Evolutionary conservation across 2,113 vertebrate species (phyloP).

Genomic region (Pungitius pungitius): DNA sequence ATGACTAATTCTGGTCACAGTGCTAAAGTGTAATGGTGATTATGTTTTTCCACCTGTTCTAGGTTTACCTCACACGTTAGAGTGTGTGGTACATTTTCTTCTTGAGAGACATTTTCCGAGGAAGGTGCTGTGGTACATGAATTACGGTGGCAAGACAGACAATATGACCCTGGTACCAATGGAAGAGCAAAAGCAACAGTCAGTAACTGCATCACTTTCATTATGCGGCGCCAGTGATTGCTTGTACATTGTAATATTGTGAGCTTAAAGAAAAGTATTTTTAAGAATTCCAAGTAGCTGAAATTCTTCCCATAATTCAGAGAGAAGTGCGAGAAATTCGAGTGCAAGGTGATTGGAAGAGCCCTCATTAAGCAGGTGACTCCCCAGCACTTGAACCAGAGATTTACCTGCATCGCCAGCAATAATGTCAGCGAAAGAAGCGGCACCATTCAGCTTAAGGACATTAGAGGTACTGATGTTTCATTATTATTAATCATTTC

Average conservation of each 20-base stretch:
- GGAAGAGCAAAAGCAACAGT: constrained; percentile 14
- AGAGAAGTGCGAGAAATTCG: background rate
- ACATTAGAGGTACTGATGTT: constrained; percentile 49
- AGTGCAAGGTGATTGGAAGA: constrained; percentile 34
- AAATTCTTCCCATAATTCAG: constrained; percentile 37
- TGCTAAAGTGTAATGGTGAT: background rate
- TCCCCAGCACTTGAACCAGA: constrained; percentile 73
- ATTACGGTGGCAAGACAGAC: constrained; percentile 42
- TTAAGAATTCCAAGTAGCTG: background rate
- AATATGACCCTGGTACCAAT: constrained; percentile 48
- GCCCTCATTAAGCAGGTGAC: constrained; percentile 79
- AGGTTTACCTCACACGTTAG: constrained; percentile 82
- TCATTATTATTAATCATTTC: no score
- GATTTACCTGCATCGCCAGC: constrained; percentile 82
- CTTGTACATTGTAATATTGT: background rate
- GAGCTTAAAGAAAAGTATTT: background rate
- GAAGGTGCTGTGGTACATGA: constrained; percentile 79
- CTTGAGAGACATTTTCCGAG: constrained; percentile 65
- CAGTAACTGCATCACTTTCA: constrained; percentile 28
- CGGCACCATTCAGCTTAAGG: constrained; percentile 75
- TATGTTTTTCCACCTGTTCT: constrained; percentile 21
- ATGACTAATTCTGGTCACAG: background rate
- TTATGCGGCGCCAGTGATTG: background rate
- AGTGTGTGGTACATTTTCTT: constrained; percentile 81
- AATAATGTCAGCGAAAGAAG: constrained; percentile 82